Evolutionary conservation across 2,888 invertebrate genomes (phyloP), one percentile per base, ranked within the genome.

Genomic region (Andrena bucephala): DNA sequence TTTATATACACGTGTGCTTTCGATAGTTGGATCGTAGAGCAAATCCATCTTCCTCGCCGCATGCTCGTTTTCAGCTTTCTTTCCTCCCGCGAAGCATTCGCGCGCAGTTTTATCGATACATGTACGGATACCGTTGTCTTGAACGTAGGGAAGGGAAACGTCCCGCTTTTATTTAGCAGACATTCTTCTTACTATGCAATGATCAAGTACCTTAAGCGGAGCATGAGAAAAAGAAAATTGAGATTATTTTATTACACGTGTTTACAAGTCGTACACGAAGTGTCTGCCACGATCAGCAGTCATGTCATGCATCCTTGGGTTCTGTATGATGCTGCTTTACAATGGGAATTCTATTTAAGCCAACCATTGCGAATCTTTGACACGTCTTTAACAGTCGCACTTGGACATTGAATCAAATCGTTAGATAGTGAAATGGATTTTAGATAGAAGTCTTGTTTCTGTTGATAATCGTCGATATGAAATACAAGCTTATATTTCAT

Each of bases 321-420:
- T 88, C 83, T 82, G 87, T 87, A 86, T 86, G 87, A 77, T 85
- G 68, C 78, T 78, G 78, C 70, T 83, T 82, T 84, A 57, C 10
- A 59, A 59, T 42, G 74, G 66, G 57, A 75, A 75, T 72, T 82
- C 74, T 69, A 71, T 77, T 77, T 80, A 75, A 83, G 70, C 29
- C 72, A 77, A 72, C 69, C 42, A 16, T 42, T 42, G 42, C 29
- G 69, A 84, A 83, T 71, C 81, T 81, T 54, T 60, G 66, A 83
- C 80, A 71, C 65, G 66, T 72, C 71, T 75, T 79, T 69, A 77
- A 82, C 71, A 57, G 67, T 82, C 57, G 70, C 83, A 81, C 83
- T 52, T 77, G 62, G 67, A 73, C 79, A 66, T 67, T 62, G 78
- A 75, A 76, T 85, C 81, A 80, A 67, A 78, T 77, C 63, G 20